Evolutionary conservation across 1,140 invertebrate genomes (phyloP), one percentile per base, ranked within the genome.

Genomic region (Zeugodacus cucurbitae): DNA sequence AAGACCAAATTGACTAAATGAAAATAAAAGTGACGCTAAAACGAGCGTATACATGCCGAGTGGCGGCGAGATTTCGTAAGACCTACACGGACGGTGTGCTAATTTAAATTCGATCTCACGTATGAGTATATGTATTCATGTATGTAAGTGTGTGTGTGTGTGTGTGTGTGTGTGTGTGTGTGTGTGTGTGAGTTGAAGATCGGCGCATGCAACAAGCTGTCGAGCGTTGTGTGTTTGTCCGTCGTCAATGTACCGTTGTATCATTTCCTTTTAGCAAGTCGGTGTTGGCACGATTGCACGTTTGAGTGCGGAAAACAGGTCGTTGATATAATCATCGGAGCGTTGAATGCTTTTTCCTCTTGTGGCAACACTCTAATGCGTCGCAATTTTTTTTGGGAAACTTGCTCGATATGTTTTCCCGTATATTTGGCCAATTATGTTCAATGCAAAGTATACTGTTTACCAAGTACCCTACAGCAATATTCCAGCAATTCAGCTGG

Each of bases 291-390:
- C 22, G 67, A 74, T 41, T 37, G 67, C 67, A 74, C 34, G 32
- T 37, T 74, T 41, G 34, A 74, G 67, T 74, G 67, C 67, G 67
- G 67, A 74, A 74, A 74, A 74, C 67, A 74, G 67, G 67, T 74
- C 67, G 67, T 74, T 74, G 67, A 74, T 74, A 37, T 74, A 74
- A 74, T 17, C 67, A 74, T n/a, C 67, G 34, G 34, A 37, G 32
- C 67, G 34, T 22, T 74, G 67, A 74, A 37, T 74, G 67, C 67
- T 74, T 74, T 74, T 74, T 74, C 67, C 67, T 41, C 34, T 74
- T 74, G 67, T 74, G 10, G 64, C 64, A 67, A 67, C 26, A 34
- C 32, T 67, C 10, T 67, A 17, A 17, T 5, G 26, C 32, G 26
- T 17, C 26, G 67, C 22, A 14, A 2, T 41, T 74, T 62, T 74